Base-by-base conservation (phyloP, 2,888 invertebrate species). In the Athalia cordata region DNA sequence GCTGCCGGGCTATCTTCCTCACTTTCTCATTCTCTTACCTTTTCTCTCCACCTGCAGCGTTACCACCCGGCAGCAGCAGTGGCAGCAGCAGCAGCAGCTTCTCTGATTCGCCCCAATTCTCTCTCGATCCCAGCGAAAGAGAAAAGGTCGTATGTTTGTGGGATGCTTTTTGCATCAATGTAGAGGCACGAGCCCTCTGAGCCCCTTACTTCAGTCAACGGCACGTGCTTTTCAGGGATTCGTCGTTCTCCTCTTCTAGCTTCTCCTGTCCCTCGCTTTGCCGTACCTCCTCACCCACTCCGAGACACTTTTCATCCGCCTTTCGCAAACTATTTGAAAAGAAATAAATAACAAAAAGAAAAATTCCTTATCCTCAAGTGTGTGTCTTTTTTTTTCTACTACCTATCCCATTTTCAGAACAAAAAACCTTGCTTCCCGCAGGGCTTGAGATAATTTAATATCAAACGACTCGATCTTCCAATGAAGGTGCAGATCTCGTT, bases 171-270 rank as follows among this genome's bases (percentile, higher is more conserved):
- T 82, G 81, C 81, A 79, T 79, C 62, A 78, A 75, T 74, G 77
- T 79, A 78, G 74, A 81, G 78, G 81, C 79, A 80, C 79, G 78
- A 77, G 80, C 78, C 82, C 85, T 85, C 86, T 89, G 88, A 89
- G 88, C 85, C 88, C 84, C 79, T 76, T 77, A 81, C 82, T 85
- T 86, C 85, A 89, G 87, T 87, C 88, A 84, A 77, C 80, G 87
- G 86, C 89, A 89, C 89, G 89, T 86, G 86, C 88, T 85, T 87
- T 86, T 85, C 84, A 79, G 86, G 85, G 84, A 86, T 85, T 86
- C 85, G 81, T 81, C 84, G 66, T 70, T 67, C 68, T 68, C 47
- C 61, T 52, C 49, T 59, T 29, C 50, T 67, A 62, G 70, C 52
- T 50, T 13, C 77, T 55, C 55, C n/a, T 59, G n/a, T 15, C 47